A percentile compares a stretch with the other conserved stretches of the same genome.
phyloP scores from a whole-genome alignment of 2,888 invertebrate genomes.

The Acanthosepion lycidas region DNA sequence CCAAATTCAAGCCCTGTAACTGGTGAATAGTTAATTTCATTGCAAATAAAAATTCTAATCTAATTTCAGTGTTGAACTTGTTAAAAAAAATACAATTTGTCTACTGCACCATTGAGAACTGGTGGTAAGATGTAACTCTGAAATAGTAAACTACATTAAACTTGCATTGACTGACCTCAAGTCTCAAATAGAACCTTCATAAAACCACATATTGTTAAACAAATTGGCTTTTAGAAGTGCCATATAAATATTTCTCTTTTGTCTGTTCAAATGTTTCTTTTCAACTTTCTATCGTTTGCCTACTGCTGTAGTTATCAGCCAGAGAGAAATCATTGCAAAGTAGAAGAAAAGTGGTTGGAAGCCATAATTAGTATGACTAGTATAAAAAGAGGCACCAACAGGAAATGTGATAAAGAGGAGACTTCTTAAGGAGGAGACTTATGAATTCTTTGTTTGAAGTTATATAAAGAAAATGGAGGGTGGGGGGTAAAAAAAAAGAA shows the following conservation, averaged over 20 bases:
- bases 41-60: no score
- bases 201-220: no score
- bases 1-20: no score
- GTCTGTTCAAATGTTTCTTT: not conserved
- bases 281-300: not conserved
- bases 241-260: not conserved
- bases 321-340: not conserved
- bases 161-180: no score
- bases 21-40: no score
- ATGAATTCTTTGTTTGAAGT: slow-evolving; percentile 33
- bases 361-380: slow-evolving; percentile 33
- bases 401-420: slow-evolving; percentile 7
- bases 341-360: slow-evolving; percentile 9
- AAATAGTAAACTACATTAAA: no score
- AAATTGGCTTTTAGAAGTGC: not conserved
- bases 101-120: no score
- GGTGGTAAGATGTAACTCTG: no score
- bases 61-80: no score
- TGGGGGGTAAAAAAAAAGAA: no score
- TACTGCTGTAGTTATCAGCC: not conserved
- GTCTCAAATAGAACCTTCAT: no score
- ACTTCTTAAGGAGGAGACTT: slow-evolving; percentile 25
- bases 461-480: not conserved
- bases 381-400: not conserved
- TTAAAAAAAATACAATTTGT: no score